These are phyloP conservation scores for Sarcophaga carnaria DNA, from an alignment of 2,888 invertebrate species.

Conservation along the genomic window DNA sequence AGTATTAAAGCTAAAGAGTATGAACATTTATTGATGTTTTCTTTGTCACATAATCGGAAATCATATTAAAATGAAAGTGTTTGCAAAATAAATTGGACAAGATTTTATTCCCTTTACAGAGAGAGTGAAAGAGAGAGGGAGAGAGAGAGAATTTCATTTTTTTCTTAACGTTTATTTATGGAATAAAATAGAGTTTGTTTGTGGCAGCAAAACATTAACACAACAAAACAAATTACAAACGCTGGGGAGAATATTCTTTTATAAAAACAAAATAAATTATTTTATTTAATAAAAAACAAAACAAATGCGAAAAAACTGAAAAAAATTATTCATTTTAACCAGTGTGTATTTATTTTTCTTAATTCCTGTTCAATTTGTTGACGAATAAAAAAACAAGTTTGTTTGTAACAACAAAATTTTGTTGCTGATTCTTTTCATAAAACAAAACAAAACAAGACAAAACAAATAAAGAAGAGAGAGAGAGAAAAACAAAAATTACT, in stretches of 20 bases:
- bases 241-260: not conserved
- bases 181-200: too few relatives aligned
- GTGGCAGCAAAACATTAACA: too few relatives aligned
- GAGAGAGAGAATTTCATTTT: too few relatives aligned
- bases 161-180: too few relatives aligned
- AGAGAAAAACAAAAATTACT: not conserved
- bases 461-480: not conserved
- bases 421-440: too few relatives aligned
- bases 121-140: too few relatives aligned
- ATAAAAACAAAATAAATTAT: not conserved
- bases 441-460: not conserved
- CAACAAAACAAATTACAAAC: too few relatives aligned
- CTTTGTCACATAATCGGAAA: slow-evolving; percentile 46
- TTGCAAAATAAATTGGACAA: not conserved
- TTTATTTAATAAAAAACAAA: not conserved
- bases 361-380: slow-evolving; percentile 58
- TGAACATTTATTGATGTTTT: slow-evolving; percentile 40
- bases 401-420: not conserved
- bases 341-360: slow-evolving; percentile 50
- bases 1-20: not conserved
- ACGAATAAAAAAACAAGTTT: slow-evolving; percentile 65
- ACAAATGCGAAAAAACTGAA: not conserved
- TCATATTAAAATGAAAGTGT: slow-evolving; percentile 57
- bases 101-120: too few relatives aligned
- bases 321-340: slow-evolving; percentile 21